Evolutionary conservation across 2,797 vertebrate genomes (phyloP).

Genomic region (Syngnathus acus): DNA sequence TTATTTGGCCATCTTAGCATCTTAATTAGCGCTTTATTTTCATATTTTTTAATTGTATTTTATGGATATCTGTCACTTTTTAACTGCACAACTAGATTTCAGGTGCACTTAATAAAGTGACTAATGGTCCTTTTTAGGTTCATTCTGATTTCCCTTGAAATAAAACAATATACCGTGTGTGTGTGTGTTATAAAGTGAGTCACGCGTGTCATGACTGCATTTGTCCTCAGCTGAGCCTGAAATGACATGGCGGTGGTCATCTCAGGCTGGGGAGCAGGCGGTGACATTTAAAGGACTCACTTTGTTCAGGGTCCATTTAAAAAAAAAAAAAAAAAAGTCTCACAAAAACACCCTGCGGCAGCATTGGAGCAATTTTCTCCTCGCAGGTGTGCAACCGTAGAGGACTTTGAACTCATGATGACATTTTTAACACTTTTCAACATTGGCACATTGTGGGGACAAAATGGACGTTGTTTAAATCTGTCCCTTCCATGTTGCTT

Average conservation of each 20-base stretch:
- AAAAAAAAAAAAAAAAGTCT: background rate
- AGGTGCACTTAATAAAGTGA: background rate
- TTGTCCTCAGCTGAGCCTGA: conserved; percentile 11
- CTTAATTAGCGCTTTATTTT: background rate
- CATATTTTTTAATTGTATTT: background rate
- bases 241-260: conserved; percentile 24
- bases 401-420: conserved; percentile 7
- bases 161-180: background rate
- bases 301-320: conserved; percentile 16
- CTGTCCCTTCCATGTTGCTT: background rate
- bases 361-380: conserved; percentile 8
- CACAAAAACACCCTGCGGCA: conserved; percentile 13
- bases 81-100: background rate
- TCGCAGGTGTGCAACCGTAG: conserved; percentile 11
- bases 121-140: background rate
- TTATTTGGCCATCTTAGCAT: no score
- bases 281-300: conserved; percentile 32
- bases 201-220: conserved; percentile 7
- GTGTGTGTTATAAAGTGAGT: background rate
- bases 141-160: background rate
- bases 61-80: background rate
- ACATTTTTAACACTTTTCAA: conserved; percentile 9
- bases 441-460: background rate
- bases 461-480: background rate
- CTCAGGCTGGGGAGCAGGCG: conserved; percentile 10